Conservation (phyloP, 35 echinoderm and acorn worm genomes). For the Antedon bifida region DNA sequence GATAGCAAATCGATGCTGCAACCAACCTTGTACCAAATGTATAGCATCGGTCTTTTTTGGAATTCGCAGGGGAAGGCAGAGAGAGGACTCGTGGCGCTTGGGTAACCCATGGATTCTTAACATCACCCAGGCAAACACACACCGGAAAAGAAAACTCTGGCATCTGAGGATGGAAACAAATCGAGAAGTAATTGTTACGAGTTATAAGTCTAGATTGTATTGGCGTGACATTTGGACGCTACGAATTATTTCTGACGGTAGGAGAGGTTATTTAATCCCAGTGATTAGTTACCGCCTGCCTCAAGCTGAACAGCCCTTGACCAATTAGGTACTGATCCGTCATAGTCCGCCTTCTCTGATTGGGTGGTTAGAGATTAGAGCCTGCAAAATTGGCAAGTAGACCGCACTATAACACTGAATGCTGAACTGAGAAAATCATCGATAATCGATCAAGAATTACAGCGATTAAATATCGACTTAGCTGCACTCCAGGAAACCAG, state of each 20-base stretch:
- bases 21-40: neutral
- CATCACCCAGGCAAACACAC: neutral
- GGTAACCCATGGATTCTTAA: neutral
- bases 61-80: neutral
- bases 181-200: neutral
- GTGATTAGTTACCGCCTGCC: conserved; percentile 17
- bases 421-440: neutral
- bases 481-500: conserved; percentile 24
- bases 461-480: conserved; percentile 8
- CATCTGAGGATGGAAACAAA: neutral
- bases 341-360: neutral
- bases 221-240: neutral
- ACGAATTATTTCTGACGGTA: neutral
- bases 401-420: neutral
- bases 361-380: conserved; percentile 11
- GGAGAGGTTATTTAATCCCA: neutral
- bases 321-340: conserved; percentile 21
- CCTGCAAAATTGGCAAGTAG: neutral
- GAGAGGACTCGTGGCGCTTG: neutral
- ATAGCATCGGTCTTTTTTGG: neutral
- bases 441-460: neutral
- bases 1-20: neutral
- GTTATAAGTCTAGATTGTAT: conserved; percentile 5
- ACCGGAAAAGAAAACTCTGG: neutral
- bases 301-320: conserved; percentile 26